Evolutionary conservation across 2,113 vertebrate genomes (phyloP), one percentile per base, ranked within the genome.

Genomic region (Leuciscus idus): DNA sequence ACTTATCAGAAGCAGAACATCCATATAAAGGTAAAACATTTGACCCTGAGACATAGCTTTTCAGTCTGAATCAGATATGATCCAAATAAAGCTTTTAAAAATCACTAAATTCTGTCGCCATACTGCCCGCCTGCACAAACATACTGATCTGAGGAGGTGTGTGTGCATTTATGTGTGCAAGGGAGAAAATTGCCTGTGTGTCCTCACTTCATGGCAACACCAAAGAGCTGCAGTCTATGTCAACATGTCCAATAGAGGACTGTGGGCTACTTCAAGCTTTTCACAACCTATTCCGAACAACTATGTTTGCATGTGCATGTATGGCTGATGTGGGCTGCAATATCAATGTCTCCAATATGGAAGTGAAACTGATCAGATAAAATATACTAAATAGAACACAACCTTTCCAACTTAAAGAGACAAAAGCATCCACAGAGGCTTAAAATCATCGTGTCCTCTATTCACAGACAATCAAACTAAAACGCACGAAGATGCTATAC

Each of bases 121-220:
- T 64, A 61, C 0, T 81, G n/a, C 36, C 62, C 13, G 19, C 6
- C 5, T 82, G 43, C 64, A 30, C 83, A 17, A 66, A 48, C 43
- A 55, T 12, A 72, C 62, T 13, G 43, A 73, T 23, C 43, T 43
- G 23, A n/a, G 36, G 8, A 50, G 15, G n/a, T 36, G 46, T 78
- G 76, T 8, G 17, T 81, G 59, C 55, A 66, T 61, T 66, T 86
- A 39, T 72, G 84, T 87, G 66, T 17, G 86, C 74, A 81, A 48
- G 43, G n/a, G 15, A 30, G 39, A 81, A 81, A 81, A 81, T 12
- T 82, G 80, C 43, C 46, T 68, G 17, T 52, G 80, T 50, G 80
- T 70, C 62, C 48, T 36, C 81, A 70, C 46, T 82, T 82, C 81
- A 82, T 82, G 81, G 81, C 81, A 82, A 82, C 81, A 82, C 81